Base-by-base conservation (phyloP, 92 coral and sea anemone genomes). In the Bergia puertoricense region DNA sequence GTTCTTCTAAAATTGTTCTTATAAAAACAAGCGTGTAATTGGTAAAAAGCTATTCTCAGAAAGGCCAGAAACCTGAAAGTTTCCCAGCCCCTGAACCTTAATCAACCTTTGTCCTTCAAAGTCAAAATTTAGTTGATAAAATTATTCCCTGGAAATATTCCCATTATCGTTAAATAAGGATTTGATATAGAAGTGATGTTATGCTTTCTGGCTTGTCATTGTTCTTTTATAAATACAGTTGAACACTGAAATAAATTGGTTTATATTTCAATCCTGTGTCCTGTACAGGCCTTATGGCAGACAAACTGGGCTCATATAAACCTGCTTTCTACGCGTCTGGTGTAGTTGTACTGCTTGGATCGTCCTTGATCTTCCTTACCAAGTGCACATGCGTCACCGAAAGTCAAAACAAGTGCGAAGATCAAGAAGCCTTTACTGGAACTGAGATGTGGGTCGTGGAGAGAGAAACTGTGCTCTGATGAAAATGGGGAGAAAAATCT, bases 321-420 rank as follows among this genome's bases (percentile, higher is more conserved):
- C 86, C 86, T 66, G 86, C 86, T 1, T 82, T 82, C 76, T 69
- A 83, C 62, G 66, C 78, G 0, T 83, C 86, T 30, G 86, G 86
- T 15, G 62, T 43, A 8, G 45, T 83, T 46, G 71, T 38, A n/a
- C 3, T 83, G 46, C n/a, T 83, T 0, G 86, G 86, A 13, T 77
- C 86, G 22, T 83, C 79, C 43, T 42, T 50, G 44, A 30, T 69
- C 20, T 73, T 83, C 56, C 79, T 83, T 45, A 71, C 68, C 45
- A 69, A 46, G 38, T 83, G 86, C 46, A 20, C 77, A 8, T 83
- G 86, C 68, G 66, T 46, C 67, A 45, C 50, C 39, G 9, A 59
- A 44, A 69, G 30, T 15, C 37, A 43, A 18, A 2, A 45, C 40
- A 48, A 23, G 10, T n/a, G 56, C 20, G 18, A 54, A 3, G 43